Conservation (phyloP, 1,140 invertebrate species). For the Globodera rostochiensis region DNA sequence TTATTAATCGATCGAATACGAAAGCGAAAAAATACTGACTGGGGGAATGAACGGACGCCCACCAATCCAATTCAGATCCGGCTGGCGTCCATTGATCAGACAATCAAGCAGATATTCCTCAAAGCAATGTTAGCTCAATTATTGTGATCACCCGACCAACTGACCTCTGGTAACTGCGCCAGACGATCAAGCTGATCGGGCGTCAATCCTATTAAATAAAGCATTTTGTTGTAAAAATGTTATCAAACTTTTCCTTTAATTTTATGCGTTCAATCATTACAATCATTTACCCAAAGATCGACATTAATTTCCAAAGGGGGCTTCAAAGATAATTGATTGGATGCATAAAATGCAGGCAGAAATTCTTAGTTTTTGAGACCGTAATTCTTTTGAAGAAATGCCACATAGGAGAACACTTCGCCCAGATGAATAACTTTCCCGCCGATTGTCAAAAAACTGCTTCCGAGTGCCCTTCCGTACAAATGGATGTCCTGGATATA, state of each 20-base stretch:
- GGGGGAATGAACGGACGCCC: conserved; percentile 63
- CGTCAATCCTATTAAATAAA: conserved; percentile 40
- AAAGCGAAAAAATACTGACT: not conserved
- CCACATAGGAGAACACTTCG: conserved; percentile 64
- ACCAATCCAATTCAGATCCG: conserved; percentile 65
- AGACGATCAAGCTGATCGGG: conserved; percentile 64
- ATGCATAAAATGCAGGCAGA: no score
- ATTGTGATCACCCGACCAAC: not conserved
- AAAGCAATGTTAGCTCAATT: conserved; percentile 20
- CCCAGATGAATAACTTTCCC: conserved; percentile 65
- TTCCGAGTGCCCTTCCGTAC: conserved; percentile 61
- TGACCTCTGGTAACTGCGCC: conserved; percentile 60
- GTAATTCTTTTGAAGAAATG: conserved; percentile 65
- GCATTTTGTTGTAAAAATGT: no score
- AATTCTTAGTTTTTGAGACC: conserved; percentile 28
- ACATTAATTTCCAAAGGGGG: no score
- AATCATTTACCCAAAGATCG: no score
- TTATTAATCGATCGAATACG: not conserved
- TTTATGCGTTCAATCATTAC: no score
- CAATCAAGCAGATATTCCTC: conserved; percentile 64
- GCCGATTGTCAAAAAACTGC: conserved; percentile 63
- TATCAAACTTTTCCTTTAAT: no score
- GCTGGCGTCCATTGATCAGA: conserved; percentile 63
- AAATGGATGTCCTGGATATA: conserved; percentile 66
- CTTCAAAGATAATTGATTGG: no score